Base-by-base conservation (phyloP, 30 jellyfish, hydroid and myxozoan species). In the Turritopsis rubra region DNA sequence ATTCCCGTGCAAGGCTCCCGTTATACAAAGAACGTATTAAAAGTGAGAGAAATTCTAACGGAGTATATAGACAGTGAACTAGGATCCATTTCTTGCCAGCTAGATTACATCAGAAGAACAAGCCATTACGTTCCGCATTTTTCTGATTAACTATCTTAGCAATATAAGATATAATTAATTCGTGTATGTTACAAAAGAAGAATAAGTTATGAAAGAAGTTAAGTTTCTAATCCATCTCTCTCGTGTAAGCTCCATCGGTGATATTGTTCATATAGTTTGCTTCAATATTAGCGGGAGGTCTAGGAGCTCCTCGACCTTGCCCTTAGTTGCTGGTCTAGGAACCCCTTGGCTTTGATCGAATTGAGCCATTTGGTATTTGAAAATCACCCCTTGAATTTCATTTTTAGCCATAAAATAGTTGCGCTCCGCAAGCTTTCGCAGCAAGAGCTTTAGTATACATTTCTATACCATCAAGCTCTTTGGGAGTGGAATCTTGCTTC, bases 301-400 rank as follows among this genome's bases (percentile, higher is more conserved):
- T 41, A 3, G 76, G 76, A 1, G 8, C 8, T 26, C 17, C 17
- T 21, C 29, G 9, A 8, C 17, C 8, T 66, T 66, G 29, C 8
- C 29, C 7, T 17, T 66, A 66, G 27, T 66, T 7, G 27, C 76
- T 21, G 76, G 27, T 21, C 76, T 8, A 26, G 76, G 17, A 1
- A 66, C 29, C 27, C 29, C 29, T 66, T 21, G 27, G 8, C 76
- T 26, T 17, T 66, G 76, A 66, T 26, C 76, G 60, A 22, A 16
- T 68, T 68, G 8, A 68, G 77, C 77, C 77, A 68, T 68, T 26
- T 68, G 77, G 30, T 68, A 68, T 68, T 68, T 68, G 77, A 68
- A 68, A 68, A 68, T 22, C 8, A 68, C 30, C 30, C 28, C 77
- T 68, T 68, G 77, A 68, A 68, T 21, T 68, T 68, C 77, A 16